Base-by-base conservation (phyloP, 2,797 vertebrate species). In the Myiotriccus ornatus region DNA sequence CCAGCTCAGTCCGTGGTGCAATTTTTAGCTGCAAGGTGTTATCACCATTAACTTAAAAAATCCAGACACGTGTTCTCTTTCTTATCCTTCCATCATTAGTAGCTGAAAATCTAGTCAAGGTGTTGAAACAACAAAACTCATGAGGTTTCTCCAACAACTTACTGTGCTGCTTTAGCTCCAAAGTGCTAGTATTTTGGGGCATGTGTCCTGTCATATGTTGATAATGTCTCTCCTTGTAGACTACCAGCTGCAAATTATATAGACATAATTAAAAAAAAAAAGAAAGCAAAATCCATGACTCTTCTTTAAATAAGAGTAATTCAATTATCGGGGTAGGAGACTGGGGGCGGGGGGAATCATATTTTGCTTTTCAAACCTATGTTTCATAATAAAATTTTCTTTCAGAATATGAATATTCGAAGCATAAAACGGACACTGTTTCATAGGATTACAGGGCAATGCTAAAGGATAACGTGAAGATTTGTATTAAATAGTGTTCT, bases 141-240 rank as follows among this genome's bases (percentile, higher is more conserved):
- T 60, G 59, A 84, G 28, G 20, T 88, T 90, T 88, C 70, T 67
- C 50, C 46, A 39, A 43, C 12, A 50, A 55, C 49, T 86, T 86
- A 27, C n/a, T 93, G 76, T 89, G 79, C 73, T 89, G 70, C 70
- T 91, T 71, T 73, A 84, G 59, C 44, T 90, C 91, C 83, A 28
- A 34, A 93, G 27, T 73, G 81, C 50, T 78, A 74, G 67, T 43
- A 10, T 92, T 88, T 24, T 30, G 71, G 56, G 57, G 71, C 21
- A 87, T 84, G 34, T 70, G 62, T 92, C 80, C 76, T 82, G 21
- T 74, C 50, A 10, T 50, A 49, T 79, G 52, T 86, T 86, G 80
- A 73, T 52, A 63, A 25, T 2, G 1, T 76, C 74, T 93, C 90
- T 87, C 80, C 86, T 75, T 88, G 70, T 90, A 94, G 87, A 94